Conservation (phyloP, 1,140 invertebrate species). For the Ceratina australensis region DNA sequence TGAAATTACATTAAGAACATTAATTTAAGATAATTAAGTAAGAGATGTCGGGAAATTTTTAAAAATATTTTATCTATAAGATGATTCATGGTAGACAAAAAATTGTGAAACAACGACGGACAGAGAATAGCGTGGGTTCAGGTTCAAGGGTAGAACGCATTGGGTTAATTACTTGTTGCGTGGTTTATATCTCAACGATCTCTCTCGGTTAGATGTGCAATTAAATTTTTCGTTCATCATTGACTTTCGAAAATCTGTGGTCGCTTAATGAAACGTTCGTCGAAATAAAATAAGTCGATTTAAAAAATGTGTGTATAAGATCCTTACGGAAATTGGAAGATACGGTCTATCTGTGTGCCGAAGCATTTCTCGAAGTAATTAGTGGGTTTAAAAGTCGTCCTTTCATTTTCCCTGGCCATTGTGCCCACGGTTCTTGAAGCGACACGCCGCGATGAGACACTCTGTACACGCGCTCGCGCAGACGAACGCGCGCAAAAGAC, state of each 20-base stretch:
- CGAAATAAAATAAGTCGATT: no score
- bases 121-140: background rate
- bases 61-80: conserved; percentile 20
- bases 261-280: no score
- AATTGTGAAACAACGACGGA: background rate
- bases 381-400: conserved; percentile 26
- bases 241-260: no score
- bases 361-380: conserved; percentile 25
- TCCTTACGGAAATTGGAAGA: no score
- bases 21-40: no score
- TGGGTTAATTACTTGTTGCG: conserved; percentile 31
- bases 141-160: conserved; percentile 20
- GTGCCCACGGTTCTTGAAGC: conserved; percentile 1
- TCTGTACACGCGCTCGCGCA: background rate
- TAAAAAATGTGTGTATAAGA: no score
- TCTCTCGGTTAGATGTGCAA: background rate
- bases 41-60: conserved; percentile 1
- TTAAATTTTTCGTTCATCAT: background rate
- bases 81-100: conserved; percentile 7
- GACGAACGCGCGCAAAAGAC: background rate
- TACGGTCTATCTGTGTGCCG: no score
- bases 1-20: no score
- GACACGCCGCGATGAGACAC: conserved; percentile 1
- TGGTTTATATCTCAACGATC: conserved; percentile 14
- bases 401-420: background rate